phyloP scores from a whole-genome alignment of 2,113 vertebrate species.

The Craseonycteris thonglongyai region DNA sequence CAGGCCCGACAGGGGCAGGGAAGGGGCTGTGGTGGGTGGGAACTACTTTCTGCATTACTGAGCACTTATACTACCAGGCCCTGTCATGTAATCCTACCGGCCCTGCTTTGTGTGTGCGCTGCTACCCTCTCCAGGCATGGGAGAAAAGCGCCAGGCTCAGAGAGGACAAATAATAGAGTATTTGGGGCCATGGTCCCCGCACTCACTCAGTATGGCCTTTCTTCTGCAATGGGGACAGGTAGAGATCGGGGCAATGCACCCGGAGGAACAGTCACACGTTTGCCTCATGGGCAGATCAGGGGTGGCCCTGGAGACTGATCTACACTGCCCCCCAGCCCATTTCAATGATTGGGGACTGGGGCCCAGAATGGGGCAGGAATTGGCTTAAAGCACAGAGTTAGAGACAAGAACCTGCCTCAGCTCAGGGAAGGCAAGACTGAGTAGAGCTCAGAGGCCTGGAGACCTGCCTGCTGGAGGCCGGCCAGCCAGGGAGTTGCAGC shows the following conservation, averaged over 20 bases:
- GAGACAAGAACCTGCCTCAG: background rate
- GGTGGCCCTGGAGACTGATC: background rate
- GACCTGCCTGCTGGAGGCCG: background rate
- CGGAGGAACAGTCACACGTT: background rate
- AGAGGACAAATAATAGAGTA: background rate
- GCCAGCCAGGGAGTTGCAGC: background rate
- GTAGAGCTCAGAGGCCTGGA: background rate
- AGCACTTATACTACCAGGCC: background rate
- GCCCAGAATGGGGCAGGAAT: background rate
- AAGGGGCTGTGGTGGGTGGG: background rate
- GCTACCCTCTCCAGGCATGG: background rate
- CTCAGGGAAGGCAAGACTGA: background rate
- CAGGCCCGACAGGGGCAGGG: background rate
- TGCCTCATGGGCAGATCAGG: background rate
- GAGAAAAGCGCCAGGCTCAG: background rate
- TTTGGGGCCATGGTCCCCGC: rapidly evolving
- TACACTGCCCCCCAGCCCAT: background rate
- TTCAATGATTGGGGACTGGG: background rate
- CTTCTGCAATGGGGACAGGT: rapidly evolving
- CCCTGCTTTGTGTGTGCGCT: background rate
- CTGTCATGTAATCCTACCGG: background rate
- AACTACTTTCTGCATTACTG: background rate
- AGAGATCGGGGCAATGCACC: rapidly evolving
- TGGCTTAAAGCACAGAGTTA: background rate
- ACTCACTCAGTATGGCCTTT: background rate